Evolutionary conservation across 2,888 invertebrate species (phyloP).

Genomic region (Chrysomela aeneicollis): DNA sequence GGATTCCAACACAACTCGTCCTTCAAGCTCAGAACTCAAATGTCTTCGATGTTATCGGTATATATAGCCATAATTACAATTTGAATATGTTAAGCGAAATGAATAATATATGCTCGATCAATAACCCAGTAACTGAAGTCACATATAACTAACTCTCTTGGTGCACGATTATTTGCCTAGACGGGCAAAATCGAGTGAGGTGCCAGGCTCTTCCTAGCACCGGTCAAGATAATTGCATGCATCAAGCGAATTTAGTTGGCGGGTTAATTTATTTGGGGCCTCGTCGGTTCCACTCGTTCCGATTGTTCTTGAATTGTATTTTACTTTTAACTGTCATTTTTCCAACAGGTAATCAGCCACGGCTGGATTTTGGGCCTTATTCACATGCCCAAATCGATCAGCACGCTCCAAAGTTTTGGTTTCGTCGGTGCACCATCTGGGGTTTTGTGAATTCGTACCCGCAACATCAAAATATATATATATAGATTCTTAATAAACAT

Average conservation of each 20-base stretch:
- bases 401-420: neutral
- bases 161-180: conserved; percentile 49
- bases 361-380: conserved; percentile 2
- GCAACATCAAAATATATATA: too few species aligned
- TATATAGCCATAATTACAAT: neutral
- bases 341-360: neutral
- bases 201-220: conserved; percentile 59
- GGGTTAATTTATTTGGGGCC: conserved; percentile 61
- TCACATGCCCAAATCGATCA: conserved; percentile 1
- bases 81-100: conserved; percentile 4
- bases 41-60: neutral
- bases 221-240: conserved; percentile 61
- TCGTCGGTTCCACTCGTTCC: conserved; percentile 56
- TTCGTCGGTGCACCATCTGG: too few species aligned
- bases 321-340: conserved; percentile 38
- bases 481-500: too few species aligned
- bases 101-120: conserved; percentile 47
- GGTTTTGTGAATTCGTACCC: too few species aligned
- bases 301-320: conserved; percentile 49
- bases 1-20: too few species aligned
- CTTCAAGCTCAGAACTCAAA: too few species aligned
- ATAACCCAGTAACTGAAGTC: conserved; percentile 53
- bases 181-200: conserved; percentile 41
- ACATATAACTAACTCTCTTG: conserved; percentile 47
- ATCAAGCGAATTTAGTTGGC: conserved; percentile 61